Evolutionary conservation across 2,888 invertebrate species (phyloP).

Genomic region (Dolichomitus sp.): DNA sequence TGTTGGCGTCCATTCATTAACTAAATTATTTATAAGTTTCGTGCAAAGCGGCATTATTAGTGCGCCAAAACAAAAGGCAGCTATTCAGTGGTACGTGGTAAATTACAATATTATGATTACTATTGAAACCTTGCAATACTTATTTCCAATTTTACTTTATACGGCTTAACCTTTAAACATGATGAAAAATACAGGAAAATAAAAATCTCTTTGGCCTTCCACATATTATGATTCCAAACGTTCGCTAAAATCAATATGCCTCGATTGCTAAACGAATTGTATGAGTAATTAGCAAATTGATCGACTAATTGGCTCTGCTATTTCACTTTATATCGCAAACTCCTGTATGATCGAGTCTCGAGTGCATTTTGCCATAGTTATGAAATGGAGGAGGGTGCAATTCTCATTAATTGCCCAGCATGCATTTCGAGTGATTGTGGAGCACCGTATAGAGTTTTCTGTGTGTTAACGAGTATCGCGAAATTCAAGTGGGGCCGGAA

Average conservation of each 20-base stretch:
- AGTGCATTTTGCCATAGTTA: neutral
- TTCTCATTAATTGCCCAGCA: neutral
- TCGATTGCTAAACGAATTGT: neutral
- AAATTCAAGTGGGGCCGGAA: no score
- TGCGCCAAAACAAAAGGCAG: no score
- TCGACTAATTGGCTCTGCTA: neutral
- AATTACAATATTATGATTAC: no score
- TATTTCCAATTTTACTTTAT: no score
- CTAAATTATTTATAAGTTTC: no score
- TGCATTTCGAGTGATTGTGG: neutral
- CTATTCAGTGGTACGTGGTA: no score
- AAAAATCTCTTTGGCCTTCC: neutral
- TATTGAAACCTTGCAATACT: no score
- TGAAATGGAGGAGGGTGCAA: neutral
- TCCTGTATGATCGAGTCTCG: neutral
- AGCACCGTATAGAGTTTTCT: no score
- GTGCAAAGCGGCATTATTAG: no score
- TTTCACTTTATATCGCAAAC: neutral
- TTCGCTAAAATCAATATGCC: neutral
- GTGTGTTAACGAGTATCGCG: no score
- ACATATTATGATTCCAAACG: neutral
- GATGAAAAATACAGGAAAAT: neutral
- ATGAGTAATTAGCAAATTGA: constrained; percentile 1
- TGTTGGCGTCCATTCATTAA: no score
- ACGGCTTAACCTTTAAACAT: neutral